A percentile compares a stretch with the other conserved stretches of the same genome.
Conservation (phyloP, 1,140 invertebrate species). For the Caenorhabditis remanei region DNA sequence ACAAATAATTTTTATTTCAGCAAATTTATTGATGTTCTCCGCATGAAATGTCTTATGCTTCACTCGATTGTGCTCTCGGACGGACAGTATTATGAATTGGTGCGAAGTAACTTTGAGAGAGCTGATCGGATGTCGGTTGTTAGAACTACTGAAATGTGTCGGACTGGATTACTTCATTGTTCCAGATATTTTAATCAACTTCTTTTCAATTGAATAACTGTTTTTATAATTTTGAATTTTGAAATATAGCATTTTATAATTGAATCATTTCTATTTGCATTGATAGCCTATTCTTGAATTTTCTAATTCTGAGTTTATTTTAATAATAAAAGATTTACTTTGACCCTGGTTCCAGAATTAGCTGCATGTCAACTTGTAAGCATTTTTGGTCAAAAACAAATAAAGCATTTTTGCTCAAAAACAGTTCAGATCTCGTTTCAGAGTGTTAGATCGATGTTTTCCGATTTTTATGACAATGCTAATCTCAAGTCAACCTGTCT, state of each 20-base stretch:
- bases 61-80: constrained; percentile 85
- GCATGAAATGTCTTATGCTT: constrained; percentile 80
- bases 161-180: constrained; percentile 76
- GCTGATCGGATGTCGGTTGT: constrained; percentile 96
- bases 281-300: no score
- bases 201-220: constrained; percentile 72
- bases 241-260: no score
- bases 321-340: no score
- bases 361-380: no score
- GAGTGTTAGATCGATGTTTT: no score
- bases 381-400: neutral
- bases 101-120: constrained; percentile 98
- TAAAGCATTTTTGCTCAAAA: no score
- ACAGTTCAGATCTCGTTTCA: no score
- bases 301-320: no score
- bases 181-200: constrained; percentile 75
- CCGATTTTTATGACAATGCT: no score
- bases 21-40: constrained; percentile 78
- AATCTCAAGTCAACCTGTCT: no score
- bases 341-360: no score
- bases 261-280: no score
- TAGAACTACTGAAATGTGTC: constrained; percentile 78
- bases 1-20: constrained; percentile 62
- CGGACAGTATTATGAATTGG: constrained; percentile 98
- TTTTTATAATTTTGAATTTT: constrained; percentile 8